phyloP scores from a whole-genome alignment of 2,888 invertebrate genomes.

The Pandemis heparana region DNA sequence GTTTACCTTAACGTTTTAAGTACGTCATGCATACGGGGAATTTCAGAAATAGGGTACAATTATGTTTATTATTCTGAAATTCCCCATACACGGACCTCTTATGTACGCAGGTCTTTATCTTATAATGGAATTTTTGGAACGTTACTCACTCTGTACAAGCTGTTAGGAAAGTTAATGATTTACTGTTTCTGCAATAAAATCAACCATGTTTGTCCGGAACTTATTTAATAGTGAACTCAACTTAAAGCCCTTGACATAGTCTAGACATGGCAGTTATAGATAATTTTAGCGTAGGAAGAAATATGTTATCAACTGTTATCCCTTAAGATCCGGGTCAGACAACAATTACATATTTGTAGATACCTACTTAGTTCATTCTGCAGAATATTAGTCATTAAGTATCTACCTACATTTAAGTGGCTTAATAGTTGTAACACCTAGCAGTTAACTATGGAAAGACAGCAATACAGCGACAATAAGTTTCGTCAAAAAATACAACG shows the following conservation, averaged over 20 bases:
- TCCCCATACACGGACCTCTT: neutral
- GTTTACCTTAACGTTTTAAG: too few relatives aligned
- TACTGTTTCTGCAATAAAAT: neutral
- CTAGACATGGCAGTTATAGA: conserved; percentile 28
- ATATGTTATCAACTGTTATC: conserved; percentile 37
- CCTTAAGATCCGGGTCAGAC: conserved; percentile 20
- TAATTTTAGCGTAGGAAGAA: conserved; percentile 48
- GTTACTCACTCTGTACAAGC: neutral
- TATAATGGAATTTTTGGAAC: neutral
- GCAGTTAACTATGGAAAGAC: too few relatives aligned
- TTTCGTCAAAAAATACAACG: too few relatives aligned
- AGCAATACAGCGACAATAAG: too few relatives aligned
- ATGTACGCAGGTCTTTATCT: neutral
- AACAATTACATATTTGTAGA: neutral
- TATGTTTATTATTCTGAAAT: too few relatives aligned
- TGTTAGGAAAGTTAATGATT: neutral
- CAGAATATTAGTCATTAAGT: neutral
- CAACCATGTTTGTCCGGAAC: neutral
- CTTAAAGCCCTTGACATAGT: conserved; percentile 30
- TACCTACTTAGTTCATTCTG: neutral
- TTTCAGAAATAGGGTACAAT: too few relatives aligned
- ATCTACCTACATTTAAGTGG: neutral
- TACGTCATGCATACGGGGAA: too few relatives aligned
- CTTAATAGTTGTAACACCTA: too few relatives aligned
- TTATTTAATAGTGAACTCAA: neutral